Base-by-base conservation (phyloP, 2,113 vertebrate genomes). In the Silurus glanis region DNA sequence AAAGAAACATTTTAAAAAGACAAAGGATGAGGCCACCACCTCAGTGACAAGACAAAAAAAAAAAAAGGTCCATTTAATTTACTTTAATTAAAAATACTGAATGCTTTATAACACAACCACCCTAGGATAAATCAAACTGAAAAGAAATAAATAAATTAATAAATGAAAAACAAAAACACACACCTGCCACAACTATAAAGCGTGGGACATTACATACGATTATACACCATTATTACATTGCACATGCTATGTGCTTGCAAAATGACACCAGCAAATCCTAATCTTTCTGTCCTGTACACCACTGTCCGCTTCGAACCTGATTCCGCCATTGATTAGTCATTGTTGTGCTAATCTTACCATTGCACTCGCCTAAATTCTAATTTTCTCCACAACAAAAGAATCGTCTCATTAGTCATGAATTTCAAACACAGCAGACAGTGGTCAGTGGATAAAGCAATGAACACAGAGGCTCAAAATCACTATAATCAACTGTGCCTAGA, bases 251-350 rank as follows among this genome's bases (percentile, higher is more conserved):
- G 28, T 45, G 55, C 78, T 59, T 80, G n/a, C 2, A 28, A 79
- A 12, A 16, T 14, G 12, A 19, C 37, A 72, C 23, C 55, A 71
- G n/a, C 67, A 74, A 86, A 86, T 82, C 9, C 16, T 13, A 53
- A 69, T 58, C 28, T 13, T 86, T 86, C 55, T 69, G 45, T 72
- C 66, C 62, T 71, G 62, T 55, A 86, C n/a, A 66, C 51, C 37
- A 49, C n/a, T 62, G 51, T 86, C 85, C 55, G 71, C 80, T 55
- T 74, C n/a, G 10, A 82, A 55, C 21, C 23, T 64, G 55, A 82
- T 75, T 83, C 55, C 76, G 25, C 80, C 69, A 85, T 85, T 87
- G 86, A 87, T 87, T 87, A 67, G 86, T 66, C 61, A 83, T 87
- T 87, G 86, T 87, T 83, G 81, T 83, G 80, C 61, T 87, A 87